Evolutionary conservation across 2,113 vertebrate genomes (phyloP), one percentile per base, ranked within the genome.

Genomic region (Alligator mississippiensis): DNA sequence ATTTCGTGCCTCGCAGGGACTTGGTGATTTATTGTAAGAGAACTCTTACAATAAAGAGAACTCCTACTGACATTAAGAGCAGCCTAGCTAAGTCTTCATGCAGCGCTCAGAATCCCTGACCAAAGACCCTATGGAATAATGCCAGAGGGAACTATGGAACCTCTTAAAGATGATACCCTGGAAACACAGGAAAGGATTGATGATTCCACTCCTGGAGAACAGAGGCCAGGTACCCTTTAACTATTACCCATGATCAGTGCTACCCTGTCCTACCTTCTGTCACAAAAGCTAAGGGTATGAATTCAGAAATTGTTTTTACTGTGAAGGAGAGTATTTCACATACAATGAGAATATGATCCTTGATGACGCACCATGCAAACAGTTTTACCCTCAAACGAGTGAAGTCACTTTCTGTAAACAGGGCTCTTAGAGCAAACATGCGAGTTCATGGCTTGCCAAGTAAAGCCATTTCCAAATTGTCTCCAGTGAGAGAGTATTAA

Each of bases 381-480:
- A 81, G 61, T 12, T 21, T 90, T 62, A 87, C 28, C 75, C 55
- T 97, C 85, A 85, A 9, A 72, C 21, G 10, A 96, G 47, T 47
- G 47, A 90, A 97, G 92, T 97, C 95, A 97, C n/a, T 57, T 70
- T 85, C 47, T 85, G 90, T 81, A 79, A 84, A 75, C 80, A 70
- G 70, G 47, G 86, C 61, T 95, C 87, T 79, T 77, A 54, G 2
- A 54, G 59, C 77, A 57, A 92, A 47, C 12, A 80, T 28, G 79
- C 91, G 34, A 84, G 63, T 54, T 87, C n/a, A 30, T 58, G 74
- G 92, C 81, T 96, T 95, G 60, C 74, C 88, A 93, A 85, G 14
- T 77, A 28, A 25, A 96, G 79, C 80, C 87, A 80, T 88, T 91
- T 95, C 79, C 79, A 85, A 96, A 94, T 93, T 86, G 79, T 88